Percentiles rank a stretch among this genome's conserved stretches.
phyloP scores from a whole-genome alignment of 2,888 invertebrate genomes.

The Plagodis dolabraria region DNA sequence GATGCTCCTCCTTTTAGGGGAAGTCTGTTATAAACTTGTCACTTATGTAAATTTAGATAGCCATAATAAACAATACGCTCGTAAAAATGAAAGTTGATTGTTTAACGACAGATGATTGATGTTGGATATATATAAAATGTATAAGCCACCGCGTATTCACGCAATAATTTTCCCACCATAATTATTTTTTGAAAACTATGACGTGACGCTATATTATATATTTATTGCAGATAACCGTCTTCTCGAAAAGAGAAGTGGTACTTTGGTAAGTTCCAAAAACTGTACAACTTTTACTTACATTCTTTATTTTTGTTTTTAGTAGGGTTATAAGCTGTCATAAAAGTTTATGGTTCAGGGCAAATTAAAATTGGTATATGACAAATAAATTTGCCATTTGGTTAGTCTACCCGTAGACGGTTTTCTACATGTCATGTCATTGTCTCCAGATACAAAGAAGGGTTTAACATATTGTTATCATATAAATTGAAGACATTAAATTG shows the following conservation, averaged over 20 bases:
- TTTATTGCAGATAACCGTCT: constrained; percentile 14
- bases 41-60: constrained; percentile 49
- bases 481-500: too few species aligned
- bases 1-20: constrained; percentile 35
- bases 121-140: constrained; percentile 54
- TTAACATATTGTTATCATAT: too few species aligned
- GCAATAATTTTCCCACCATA: constrained; percentile 52
- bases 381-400: too few species aligned
- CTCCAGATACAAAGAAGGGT: too few species aligned
- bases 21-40: constrained; percentile 41
- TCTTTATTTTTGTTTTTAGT: not conserved
- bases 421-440: too few species aligned
- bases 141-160: constrained; percentile 58
- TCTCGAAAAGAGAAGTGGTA: constrained; percentile 17
- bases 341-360: too few species aligned
- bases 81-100: constrained; percentile 70
- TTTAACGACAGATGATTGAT: constrained; percentile 66
- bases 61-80: constrained; percentile 43
- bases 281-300: not conserved
- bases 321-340: too few species aligned
- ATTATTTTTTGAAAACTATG: constrained; percentile 28
- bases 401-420: too few species aligned
- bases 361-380: too few species aligned
- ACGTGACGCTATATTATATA: constrained; percentile 24
- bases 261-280: constrained; percentile 1